Base-by-base conservation (phyloP, 2,113 vertebrate genomes). In the Hippoglossus stenolepis region DNA sequence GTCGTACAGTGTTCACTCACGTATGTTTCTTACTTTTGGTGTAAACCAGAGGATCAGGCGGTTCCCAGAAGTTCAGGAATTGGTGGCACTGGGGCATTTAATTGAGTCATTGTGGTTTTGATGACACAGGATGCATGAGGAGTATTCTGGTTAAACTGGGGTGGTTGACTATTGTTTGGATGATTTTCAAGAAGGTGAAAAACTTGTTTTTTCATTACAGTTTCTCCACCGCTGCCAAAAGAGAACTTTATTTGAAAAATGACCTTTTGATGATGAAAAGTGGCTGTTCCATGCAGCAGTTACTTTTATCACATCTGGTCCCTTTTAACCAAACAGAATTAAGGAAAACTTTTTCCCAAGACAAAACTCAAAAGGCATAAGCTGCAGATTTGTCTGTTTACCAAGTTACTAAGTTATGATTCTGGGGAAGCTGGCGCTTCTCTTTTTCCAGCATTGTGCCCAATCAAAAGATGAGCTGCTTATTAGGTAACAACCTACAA, bases 301-400 rank as follows among this genome's bases (percentile, higher is more conserved):
- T 43, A 11, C 38, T 10, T 75, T 57, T 8, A 47, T 60, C 67
- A 65, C 74, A 57, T 15, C 20, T 3, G 67, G 56, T 75, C 26
- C 53, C 51, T 56, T 67, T 71, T 57, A 78, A 53, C 24, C 20
- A 7, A 77, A 77, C 73, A 23, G 24, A n/a, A 54, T 23, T 13
- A 28, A 60, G 38, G 35, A n/a, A 26, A 73, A 18, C 4, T 70
- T 70, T 60, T 47, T 35, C 75, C 47, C 56, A 54, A 57, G 60
- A 35, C 26, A 58, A 70, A 71, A 72, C 71, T 61, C 65, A 51
- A 56, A 73, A 75, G 35, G 59, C 62, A 82, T 58, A 59, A 58
- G 38, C 6, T 54, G 72, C 72, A 69, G 11, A 72, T 69, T 82
- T 28, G 31, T 75, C 60, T 65, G 64, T n/a, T 76, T 61, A 77